Evolutionary conservation across 1,140 invertebrate genomes (phyloP).

Genomic region (Papilio polyxenes): DNA sequence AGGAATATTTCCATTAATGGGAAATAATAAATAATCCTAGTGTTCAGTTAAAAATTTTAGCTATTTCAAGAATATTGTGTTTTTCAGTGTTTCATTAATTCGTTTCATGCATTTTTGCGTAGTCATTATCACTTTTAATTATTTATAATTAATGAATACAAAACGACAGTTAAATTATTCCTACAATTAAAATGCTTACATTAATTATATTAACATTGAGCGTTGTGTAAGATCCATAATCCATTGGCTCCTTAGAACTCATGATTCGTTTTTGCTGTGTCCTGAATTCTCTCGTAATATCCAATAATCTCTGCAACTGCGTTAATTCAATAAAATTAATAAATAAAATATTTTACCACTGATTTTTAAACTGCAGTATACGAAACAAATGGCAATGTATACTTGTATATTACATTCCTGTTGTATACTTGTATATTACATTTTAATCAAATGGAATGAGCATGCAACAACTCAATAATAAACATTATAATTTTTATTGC

Average conservation of each 20-base stretch:
- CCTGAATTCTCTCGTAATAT: slow-evolving; percentile 36
- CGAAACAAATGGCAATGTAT: too few relatives aligned
- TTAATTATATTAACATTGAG: slow-evolving; percentile 61
- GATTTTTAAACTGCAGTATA: too few relatives aligned
- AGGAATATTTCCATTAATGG: too few relatives aligned
- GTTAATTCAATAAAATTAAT: background rate
- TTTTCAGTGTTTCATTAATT: background rate
- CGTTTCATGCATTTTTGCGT: background rate
- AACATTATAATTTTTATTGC: too few relatives aligned
- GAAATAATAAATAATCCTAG: too few relatives aligned
- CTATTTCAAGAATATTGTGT: too few relatives aligned
- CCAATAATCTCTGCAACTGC: slow-evolving; percentile 38
- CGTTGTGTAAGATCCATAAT: slow-evolving; percentile 51
- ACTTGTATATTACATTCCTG: too few relatives aligned
- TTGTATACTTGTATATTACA: too few relatives aligned
- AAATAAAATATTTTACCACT: background rate
- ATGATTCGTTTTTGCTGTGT: slow-evolving; percentile 45
- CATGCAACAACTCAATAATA: too few relatives aligned
- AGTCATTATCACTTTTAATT: background rate
- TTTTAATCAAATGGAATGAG: too few relatives aligned
- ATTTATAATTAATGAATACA: background rate
- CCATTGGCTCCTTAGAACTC: slow-evolving; percentile 24
- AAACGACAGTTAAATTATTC: background rate
- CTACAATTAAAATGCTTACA: slow-evolving; percentile 45
- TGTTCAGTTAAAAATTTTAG: too few relatives aligned